Conservation (phyloP, 2,888 invertebrate genomes). For the Ectemnius continuus region DNA sequence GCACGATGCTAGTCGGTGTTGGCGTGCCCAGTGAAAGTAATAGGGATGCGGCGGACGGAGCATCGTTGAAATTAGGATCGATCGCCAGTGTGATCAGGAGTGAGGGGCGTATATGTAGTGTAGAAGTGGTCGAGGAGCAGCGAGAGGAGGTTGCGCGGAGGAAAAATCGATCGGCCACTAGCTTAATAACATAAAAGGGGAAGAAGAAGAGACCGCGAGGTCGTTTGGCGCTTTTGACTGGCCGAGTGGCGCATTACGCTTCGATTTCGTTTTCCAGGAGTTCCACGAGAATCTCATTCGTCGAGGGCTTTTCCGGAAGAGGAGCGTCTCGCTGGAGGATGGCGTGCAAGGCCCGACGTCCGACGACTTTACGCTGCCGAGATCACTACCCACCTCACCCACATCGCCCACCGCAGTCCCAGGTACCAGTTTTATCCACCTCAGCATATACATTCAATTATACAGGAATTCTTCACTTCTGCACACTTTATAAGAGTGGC, state of each 20-base stretch:
- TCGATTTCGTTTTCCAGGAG: constrained; percentile 78
- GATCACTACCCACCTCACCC: constrained; percentile 85
- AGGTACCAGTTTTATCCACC: constrained; percentile 26
- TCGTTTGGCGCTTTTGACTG: not conserved
- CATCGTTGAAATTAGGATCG: constrained; percentile 2
- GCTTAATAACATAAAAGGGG: constrained; percentile 7
- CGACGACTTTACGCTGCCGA: constrained; percentile 77
- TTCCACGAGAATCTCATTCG: constrained; percentile 90
- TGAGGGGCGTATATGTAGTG: too few relatives aligned
- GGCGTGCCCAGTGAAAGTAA: not conserved
- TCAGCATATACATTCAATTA: not conserved
- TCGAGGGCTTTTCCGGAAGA: constrained; percentile 86
- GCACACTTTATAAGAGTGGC: too few relatives aligned
- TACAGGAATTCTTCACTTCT: constrained; percentile 3
- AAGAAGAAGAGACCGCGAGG: not conserved
- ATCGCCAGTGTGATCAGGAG: not conserved
- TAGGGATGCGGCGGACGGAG: not conserved
- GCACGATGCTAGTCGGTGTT: too few relatives aligned
- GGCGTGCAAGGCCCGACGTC: constrained; percentile 75
- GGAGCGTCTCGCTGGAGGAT: constrained; percentile 86
- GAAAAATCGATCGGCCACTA: not conserved
- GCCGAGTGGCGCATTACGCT: constrained; percentile 13
- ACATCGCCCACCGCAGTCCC: constrained; percentile 73
- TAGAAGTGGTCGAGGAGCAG: too few relatives aligned
- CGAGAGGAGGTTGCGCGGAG: not conserved